Evolutionary conservation across 2,797 vertebrate species (phyloP).

Genomic region (Muraenolepis orangiensis): DNA sequence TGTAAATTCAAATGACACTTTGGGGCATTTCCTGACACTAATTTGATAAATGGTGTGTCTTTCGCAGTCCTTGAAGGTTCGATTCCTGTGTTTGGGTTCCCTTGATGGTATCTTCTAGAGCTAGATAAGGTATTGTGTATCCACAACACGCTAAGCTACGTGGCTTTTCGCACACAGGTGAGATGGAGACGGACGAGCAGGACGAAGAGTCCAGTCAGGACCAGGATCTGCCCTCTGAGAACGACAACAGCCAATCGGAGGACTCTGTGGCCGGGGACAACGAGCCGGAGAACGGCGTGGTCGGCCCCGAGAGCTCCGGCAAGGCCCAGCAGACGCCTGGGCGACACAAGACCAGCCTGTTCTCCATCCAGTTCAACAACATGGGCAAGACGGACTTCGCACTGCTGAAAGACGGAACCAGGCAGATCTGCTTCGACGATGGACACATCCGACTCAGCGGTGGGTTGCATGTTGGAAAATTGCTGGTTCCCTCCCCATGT

Average conservation of each 20-base stretch:
- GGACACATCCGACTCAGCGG: slow-evolving; percentile 91
- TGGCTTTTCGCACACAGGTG: slow-evolving; percentile 68
- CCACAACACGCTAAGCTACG: not conserved
- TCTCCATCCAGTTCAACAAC: slow-evolving; percentile 99
- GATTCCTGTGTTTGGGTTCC: too few species aligned
- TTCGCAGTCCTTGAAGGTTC: too few species aligned
- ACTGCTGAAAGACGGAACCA: slow-evolving; percentile 91
- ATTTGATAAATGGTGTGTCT: too few species aligned
- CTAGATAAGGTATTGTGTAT: not conserved
- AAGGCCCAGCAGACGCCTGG: slow-evolving; percentile 79
- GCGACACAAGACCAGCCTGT: slow-evolving; percentile 85
- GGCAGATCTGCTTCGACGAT: slow-evolving; percentile 94
- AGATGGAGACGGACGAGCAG: slow-evolving; percentile 98
- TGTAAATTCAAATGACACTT: too few species aligned
- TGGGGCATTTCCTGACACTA: too few species aligned
- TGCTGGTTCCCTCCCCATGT: not conserved
- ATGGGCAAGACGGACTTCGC: slow-evolving; percentile 94
- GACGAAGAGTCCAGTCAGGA: slow-evolving; percentile 98
- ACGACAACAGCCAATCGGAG: slow-evolving; percentile 97
- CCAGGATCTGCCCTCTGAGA: slow-evolving; percentile 96
- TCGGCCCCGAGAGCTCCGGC: slow-evolving; percentile 79
- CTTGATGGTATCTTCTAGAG: not conserved
- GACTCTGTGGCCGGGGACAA: slow-evolving; percentile 96
- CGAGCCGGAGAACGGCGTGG: slow-evolving; percentile 90
- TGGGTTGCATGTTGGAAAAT: slow-evolving; percentile 51